Percentiles rank a stretch among this genome's conserved stretches.
Evolutionary conservation across 2,888 invertebrate species (phyloP).

Genomic region (Choristoneura rosaceana): DNA sequence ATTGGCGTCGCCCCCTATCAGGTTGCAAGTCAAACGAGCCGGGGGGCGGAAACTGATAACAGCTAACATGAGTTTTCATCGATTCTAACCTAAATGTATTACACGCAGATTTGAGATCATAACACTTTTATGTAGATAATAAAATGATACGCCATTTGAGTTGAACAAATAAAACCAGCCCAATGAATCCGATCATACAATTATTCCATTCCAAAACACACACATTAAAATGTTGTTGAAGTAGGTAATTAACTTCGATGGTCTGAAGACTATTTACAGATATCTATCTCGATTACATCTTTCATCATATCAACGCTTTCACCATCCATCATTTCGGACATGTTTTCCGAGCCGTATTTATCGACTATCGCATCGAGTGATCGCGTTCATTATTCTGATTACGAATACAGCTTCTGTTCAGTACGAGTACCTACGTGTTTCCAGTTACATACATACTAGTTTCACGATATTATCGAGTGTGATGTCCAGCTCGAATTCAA

Average conservation of each 20-base stretch:
- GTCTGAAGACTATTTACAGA: conserved; percentile 56
- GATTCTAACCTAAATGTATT: background rate
- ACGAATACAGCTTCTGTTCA: conserved; percentile 50
- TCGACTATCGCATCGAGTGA: conserved; percentile 75
- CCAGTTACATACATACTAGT: conserved; percentile 39
- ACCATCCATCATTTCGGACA: conserved; percentile 81
- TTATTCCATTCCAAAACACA: conserved; percentile 5
- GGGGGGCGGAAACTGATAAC: conserved; percentile 83
- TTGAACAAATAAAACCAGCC: background rate
- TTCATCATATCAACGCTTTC: conserved; percentile 73
- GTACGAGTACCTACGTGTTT: conserved; percentile 33
- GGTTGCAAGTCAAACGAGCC: conserved; percentile 83
- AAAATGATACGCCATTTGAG: background rate
- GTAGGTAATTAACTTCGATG: conserved; percentile 35
- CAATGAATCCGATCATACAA: background rate
- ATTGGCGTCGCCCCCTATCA: conserved; percentile 82
- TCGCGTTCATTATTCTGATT: conserved; percentile 77
- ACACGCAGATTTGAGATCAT: background rate
- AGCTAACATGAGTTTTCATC: conserved; percentile 68
- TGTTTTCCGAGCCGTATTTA: conserved; percentile 80
- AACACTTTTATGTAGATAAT: background rate
- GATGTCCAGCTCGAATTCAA: conserved; percentile 51
- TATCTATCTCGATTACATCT: conserved; percentile 70
- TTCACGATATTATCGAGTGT: conserved; percentile 36
- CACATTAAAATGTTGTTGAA: conserved; percentile 20